Conservation (phyloP, 2,113 vertebrate genomes). For the Clupea harengus region DNA sequence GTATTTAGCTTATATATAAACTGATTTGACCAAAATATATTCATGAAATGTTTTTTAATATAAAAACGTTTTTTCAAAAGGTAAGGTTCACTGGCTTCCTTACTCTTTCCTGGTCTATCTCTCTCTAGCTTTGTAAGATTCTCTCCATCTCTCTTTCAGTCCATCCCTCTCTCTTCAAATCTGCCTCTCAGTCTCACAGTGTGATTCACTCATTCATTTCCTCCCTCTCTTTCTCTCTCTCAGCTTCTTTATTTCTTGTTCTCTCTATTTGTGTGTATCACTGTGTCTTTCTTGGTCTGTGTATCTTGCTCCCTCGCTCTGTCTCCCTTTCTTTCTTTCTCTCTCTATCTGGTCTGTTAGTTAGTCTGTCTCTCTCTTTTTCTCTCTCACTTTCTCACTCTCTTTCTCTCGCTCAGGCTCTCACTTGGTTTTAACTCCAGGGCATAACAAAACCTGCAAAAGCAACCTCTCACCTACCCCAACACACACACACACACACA, state of each 20-base stretch:
- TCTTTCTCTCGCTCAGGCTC: background rate
- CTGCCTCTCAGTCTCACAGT: too few relatives aligned
- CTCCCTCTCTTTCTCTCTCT: slow-evolving; percentile 23
- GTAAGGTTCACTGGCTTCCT: too few relatives aligned
- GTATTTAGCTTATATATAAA: too few relatives aligned
- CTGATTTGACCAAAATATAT: too few relatives aligned
- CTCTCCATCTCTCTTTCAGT: too few relatives aligned
- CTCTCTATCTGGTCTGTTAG: background rate
- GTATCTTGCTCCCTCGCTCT: slow-evolving; percentile 16
- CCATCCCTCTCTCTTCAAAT: too few relatives aligned
- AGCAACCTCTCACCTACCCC: background rate
- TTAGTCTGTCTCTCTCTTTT: background rate
- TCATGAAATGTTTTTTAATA: too few relatives aligned
- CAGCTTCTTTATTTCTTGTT: background rate
- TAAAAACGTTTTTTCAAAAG: too few relatives aligned
- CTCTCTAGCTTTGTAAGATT: too few relatives aligned
- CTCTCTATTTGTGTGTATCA: too few relatives aligned
- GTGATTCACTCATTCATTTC: too few relatives aligned
- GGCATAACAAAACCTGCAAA: background rate
- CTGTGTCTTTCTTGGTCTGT: background rate
- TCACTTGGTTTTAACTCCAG: background rate
- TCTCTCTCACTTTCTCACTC: background rate
- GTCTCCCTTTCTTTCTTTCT: slow-evolving; percentile 7
- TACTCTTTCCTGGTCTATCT: too few relatives aligned
- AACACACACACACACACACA: slow-evolving; percentile 2